Base-by-base conservation (phyloP, 2,797 vertebrate species). In the Psittacula derbiana region DNA sequence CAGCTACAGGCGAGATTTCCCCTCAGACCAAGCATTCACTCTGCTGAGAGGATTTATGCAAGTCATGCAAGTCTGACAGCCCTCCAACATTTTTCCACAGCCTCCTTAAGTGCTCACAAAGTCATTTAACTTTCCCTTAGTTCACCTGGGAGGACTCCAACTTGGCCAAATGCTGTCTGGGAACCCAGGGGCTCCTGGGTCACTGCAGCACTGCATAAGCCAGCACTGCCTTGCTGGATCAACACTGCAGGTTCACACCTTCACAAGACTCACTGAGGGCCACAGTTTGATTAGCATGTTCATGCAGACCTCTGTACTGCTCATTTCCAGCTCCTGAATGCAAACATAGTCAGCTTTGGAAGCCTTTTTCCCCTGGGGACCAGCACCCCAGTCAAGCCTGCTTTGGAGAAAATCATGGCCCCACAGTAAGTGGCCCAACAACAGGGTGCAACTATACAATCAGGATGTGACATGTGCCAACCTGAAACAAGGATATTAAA, bases 1-100 rank as follows among this genome's bases (percentile, higher is more conserved):
- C 84, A 76, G 96, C 90, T 96, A 90, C 71, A 82, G 92, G 94
- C 58, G 4, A 94, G 86, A 93, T 95, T 95, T 95, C 88, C 90
- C 90, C 80, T 92, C 95, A 86, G 74, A 90, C 90, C 78, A 65
- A 94, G 70, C 60, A 21, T 76, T 82, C 1, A 0, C 78, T 95
- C 57, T 93, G 64, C 86, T 80, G 67, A 94, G 78, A 91, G 72
- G 49, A 90, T 87, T 93, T 80, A 87, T 78, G 49, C 61, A 95
- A 95, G 89, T 85, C 83, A 65, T 52, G 46, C 55, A 88, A 95
- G 67, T 31, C 80, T 95, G 88, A 93, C 78, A 95, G 64, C 41
- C 25, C 30, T 93, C 73, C 71, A 85, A 58, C 69, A 24, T 64
- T 90, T 92, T 95, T 90, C 49, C 30, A 52, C 30, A 61, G 60